Evolutionary conservation across 2,797 vertebrate species (phyloP), one percentile per base, ranked within the genome.

Genomic region (Scleropages formosus): DNA sequence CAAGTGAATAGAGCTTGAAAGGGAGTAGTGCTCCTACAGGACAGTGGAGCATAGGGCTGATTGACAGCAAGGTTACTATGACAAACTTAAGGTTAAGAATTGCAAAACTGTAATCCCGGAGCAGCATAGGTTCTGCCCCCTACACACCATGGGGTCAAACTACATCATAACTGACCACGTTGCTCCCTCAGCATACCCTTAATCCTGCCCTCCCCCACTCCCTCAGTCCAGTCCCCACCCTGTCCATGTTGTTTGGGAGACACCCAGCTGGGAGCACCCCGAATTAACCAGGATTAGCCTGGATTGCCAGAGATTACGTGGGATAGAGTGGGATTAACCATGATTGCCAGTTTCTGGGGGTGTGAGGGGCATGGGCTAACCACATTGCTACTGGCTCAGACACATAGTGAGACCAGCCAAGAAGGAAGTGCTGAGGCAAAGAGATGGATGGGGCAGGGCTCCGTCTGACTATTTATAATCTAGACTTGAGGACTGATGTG

Each of bases 241-340:
- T 75, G 31, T 73, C 73, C 78, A 59, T 86, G 24, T 61, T 22
- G 61, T 72, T 77, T 72, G 88, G 87, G 89, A 89, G 88, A 87
- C 84, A 84, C 87, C 89, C 89, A 90, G 87, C 87, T 90, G 89
- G 90, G 90, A 91, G 89, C 91, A 90, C 87, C 90, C 88, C 84
- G 90, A 92, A 88, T 90, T 89, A 90, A 88, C 82, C 88, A 85
- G 91, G 91, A 92, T 93, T 92, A 92, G 88, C 89, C 87, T 83
- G 83, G 89, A 91, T 93, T 91, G 88, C 90, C 86, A 87, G 87
- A 87, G 91, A 92, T 92, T 91, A 90, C 88, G 83, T 82, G 84
- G 88, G 87, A 91, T 91, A 89, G 86, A 90, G 82, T 77, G 83
- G 88, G 91, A 91, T 93, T 91, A 91, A 83, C 84, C 84, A 83